These are phyloP conservation scores for Palythoa heliodiscus DNA, from an alignment of 92 coral and sea anemone genomes.

Conservation along the genomic window DNA sequence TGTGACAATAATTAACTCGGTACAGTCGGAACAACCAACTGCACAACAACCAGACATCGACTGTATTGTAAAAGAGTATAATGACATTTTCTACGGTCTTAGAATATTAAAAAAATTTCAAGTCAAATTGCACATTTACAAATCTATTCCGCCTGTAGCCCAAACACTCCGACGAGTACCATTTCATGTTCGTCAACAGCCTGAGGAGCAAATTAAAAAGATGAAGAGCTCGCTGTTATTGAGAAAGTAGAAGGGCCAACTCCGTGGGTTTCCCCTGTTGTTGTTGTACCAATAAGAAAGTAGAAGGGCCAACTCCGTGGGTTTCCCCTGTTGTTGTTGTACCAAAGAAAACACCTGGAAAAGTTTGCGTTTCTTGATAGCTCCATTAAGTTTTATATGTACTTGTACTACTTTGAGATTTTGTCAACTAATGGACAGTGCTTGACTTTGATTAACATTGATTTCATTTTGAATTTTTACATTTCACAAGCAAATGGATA, in stretches of 20 bases:
- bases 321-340: constrained; percentile 38
- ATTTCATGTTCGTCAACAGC: constrained; percentile 42
- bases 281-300: constrained; percentile 45
- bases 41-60: constrained; percentile 27
- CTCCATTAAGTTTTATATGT: background rate
- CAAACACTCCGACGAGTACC: constrained; percentile 45
- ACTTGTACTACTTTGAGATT: background rate
- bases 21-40: background rate
- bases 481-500: background rate
- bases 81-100: constrained; percentile 38
- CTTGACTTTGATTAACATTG: background rate
- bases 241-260: constrained; percentile 46
- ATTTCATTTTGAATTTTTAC: background rate
- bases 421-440: no score
- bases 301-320: constrained; percentile 44
- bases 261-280: constrained; percentile 31
- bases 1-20: constrained; percentile 32
- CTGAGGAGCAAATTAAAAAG: constrained; percentile 30
- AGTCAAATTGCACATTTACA: background rate
- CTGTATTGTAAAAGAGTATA: constrained; percentile 27
- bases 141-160: constrained; percentile 2
- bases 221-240: constrained; percentile 39
- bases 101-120: constrained; percentile 31
- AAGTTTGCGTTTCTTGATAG: constrained; percentile 43
- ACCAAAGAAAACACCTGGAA: constrained; percentile 39